Evolutionary conservation across 2,888 invertebrate genomes (phyloP), one percentile per base, ranked within the genome.

Genomic region (Erebia epiphron): DNA sequence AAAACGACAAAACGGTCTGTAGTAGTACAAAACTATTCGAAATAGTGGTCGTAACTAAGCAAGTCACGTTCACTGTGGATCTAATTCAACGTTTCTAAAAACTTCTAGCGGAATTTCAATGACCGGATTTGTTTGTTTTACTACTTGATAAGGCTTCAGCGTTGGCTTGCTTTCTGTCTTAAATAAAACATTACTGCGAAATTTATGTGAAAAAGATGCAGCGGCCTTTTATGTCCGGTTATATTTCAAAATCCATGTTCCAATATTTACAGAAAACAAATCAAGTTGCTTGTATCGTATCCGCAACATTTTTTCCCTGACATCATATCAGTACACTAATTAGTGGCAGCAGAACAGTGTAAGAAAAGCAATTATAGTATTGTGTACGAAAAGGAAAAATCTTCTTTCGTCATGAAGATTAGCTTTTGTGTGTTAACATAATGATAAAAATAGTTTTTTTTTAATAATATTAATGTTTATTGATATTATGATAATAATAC

Each of bases 51-150:
- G 86, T 89, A 83, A 83, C 79, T 79, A 89, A 83, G 74, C 90
- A 75, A 81, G 84, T 88, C 90, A 90, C 90, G 90, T 80, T 80
- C 84, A 76, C 74, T 76, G 77, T 79, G 84, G 84, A 90, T 89
- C 87, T 88, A 89, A 90, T 88, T 88, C 86, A 86, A 84, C 83
- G 84, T 83, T 81, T 83, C 86, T 88, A 82, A 88, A 89, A 89
- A 86, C 85, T 83, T 82, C 85, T 85, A 80, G 81, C 80, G 82
- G 82, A 83, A 83, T 84, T 85, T 83, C 82, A 85, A 86, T 80
- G 78, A 80, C 78, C 79, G 75, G 82, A 87, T 67, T 67, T 67
- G 58, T 67, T 67, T 67, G 67, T 67, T 67, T 46, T 58, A 67
- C 67, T 58, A 58, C 46, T 67, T 57, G 67, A 67, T 67, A 67